Evolutionary conservation across 2,888 invertebrate genomes (phyloP).

Genomic region (Lithodes maja): DNA sequence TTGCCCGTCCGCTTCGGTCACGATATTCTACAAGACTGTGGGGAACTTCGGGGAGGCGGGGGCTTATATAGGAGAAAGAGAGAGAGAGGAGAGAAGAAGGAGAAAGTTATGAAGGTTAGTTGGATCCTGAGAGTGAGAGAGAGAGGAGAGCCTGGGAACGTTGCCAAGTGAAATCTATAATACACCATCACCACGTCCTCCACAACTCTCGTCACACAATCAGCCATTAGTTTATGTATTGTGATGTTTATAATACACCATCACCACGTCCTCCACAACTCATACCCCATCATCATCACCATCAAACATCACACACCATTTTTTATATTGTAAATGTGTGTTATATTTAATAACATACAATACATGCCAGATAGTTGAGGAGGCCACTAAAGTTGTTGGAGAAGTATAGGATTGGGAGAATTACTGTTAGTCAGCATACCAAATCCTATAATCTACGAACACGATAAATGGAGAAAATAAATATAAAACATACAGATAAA

Average conservation of each 20-base stretch:
- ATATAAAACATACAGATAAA: too few species aligned
- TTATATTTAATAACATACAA: too few species aligned
- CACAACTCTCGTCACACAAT: neutral
- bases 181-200: neutral
- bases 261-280: neutral
- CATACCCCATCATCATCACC: neutral
- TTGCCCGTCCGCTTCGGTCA: slow-evolving; percentile 46
- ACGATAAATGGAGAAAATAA: too few species aligned
- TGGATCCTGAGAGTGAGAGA: neutral
- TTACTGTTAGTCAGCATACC: too few species aligned
- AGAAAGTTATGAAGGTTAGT: too few species aligned
- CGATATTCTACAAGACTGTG: slow-evolving; percentile 39
- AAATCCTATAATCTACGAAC: too few species aligned
- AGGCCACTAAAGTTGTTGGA: too few species aligned
- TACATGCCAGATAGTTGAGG: too few species aligned
- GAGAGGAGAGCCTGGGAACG: neutral
- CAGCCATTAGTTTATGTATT: neutral
- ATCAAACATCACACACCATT: neutral
- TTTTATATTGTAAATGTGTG: too few species aligned
- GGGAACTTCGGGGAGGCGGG: neutral
- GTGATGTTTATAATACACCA: neutral
- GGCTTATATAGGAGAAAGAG: slow-evolving; percentile 23
- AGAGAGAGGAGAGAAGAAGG: too few species aligned
- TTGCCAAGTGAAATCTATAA: slow-evolving; percentile 30
- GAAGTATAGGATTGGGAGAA: too few species aligned